Percentiles rank a stretch among this genome's conserved stretches.
Evolutionary conservation across 2,113 vertebrate species (phyloP).

Genomic region (Halichoerus grypus): DNA sequence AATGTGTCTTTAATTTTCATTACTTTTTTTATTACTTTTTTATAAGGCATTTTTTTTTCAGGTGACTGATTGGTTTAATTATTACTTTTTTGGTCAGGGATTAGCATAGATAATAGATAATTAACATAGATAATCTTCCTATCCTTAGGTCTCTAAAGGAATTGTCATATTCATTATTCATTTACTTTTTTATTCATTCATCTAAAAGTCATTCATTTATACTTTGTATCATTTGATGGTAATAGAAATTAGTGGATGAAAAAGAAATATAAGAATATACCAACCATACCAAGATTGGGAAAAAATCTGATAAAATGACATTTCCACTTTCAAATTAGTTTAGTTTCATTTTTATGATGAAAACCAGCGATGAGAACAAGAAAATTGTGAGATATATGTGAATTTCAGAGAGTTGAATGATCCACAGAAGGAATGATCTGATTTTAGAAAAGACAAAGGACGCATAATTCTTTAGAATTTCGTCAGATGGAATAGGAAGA

Average conservation of each 20-base stretch:
- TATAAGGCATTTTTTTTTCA: background rate
- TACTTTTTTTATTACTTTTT: background rate
- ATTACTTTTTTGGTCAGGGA: background rate
- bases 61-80: background rate
- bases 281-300: background rate
- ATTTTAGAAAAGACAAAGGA: conserved; percentile 9
- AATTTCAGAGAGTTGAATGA: background rate
- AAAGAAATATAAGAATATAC: background rate
- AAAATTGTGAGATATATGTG: background rate
- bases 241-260: background rate
- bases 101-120: background rate
- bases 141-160: background rate
- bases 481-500: background rate
- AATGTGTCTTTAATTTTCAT: background rate
- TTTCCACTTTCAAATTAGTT: background rate
- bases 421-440: background rate
- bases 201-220: background rate
- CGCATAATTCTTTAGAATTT: background rate
- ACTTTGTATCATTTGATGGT: background rate
- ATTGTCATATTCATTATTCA: background rate
- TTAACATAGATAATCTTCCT: background rate
- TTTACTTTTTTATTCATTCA: background rate
- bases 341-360: conserved; percentile 8
- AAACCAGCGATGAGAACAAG: background rate
- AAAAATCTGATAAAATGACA: background rate